phyloP scores from a whole-genome alignment of 2,888 invertebrate species.

The Lithophane leautieri region DNA sequence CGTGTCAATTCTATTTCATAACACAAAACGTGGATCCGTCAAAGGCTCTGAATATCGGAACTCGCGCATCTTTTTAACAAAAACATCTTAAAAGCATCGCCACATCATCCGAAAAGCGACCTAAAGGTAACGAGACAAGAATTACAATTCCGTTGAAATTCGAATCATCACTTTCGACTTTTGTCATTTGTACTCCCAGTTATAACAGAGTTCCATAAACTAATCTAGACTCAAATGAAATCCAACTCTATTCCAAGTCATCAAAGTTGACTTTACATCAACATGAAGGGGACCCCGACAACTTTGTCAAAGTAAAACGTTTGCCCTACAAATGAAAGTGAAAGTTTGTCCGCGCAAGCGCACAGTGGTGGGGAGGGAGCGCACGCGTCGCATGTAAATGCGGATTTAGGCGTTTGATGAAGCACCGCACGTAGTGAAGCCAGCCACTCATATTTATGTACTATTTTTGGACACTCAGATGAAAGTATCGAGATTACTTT shows the following conservation, averaged over 20 bases:
- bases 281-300: constrained; percentile 12
- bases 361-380: constrained; percentile 73
- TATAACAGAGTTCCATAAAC: constrained; percentile 72
- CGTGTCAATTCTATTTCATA: constrained; percentile 88
- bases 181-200: constrained; percentile 69
- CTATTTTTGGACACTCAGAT: constrained; percentile 74
- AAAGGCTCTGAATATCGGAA: constrained; percentile 87
- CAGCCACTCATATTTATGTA: constrained; percentile 69
- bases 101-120: constrained; percentile 48
- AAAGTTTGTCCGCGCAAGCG: constrained; percentile 82
- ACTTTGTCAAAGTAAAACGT: constrained; percentile 71
- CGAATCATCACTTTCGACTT: constrained; percentile 77
- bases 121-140: constrained; percentile 52
- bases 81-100: constrained; percentile 66
- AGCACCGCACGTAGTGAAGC: constrained; percentile 75
- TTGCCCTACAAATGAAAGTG: constrained; percentile 90
- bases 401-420: constrained; percentile 87
- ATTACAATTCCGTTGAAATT: constrained; percentile 55
- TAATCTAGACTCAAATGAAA: too few species aligned
- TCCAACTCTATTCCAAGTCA: too few species aligned
- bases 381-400: constrained; percentile 84
- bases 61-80: constrained; percentile 70
- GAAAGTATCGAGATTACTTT: constrained; percentile 72
- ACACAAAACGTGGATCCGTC: constrained; percentile 84
- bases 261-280: constrained; percentile 56